Base-by-base conservation (phyloP, 2,113 vertebrate species). In the Cettia cetti region DNA sequence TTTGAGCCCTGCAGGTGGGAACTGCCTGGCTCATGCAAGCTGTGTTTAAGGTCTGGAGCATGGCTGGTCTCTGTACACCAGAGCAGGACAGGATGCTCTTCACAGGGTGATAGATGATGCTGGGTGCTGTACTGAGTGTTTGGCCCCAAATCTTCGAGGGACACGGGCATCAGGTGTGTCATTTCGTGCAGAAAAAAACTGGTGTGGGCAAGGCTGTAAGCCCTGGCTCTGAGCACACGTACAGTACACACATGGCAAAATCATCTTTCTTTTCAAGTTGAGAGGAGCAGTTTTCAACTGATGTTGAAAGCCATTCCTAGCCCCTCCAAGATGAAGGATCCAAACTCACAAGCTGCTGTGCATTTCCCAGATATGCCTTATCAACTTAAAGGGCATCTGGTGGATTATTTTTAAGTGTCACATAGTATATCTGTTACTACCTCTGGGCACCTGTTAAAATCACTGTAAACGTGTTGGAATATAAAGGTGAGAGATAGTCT, bases 381-480 rank as follows among this genome's bases (percentile, higher is more conserved):
- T 35, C 78, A 76, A 35, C 50, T 47, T 56, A 40, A 54, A 85
- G 72, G 83, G n/a, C 59, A 66, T 53, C 68, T 54, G 66, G 21
- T 52, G 59, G 66, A 28, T 88, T 72, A 47, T 59, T 75, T 78
- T 60, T n/a, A 79, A 71, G 42, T 28, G 31, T 69, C 35, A 13
- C 0, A 0, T 40, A 69, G 27, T 13, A 33, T 74, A 59, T 50
- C 53, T 80, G 39, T 79, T 71, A 10, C 39, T 92, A 39, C 40
- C 18, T 24, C 17, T 87, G 50, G 35, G 72, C 75, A 76, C 49
- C n/a, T 27, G 49, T 89, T 87, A 79, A 88, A 76, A 65, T 72
- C n/a, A 6, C 45, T 0, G 0, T 72, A 69, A 40, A 39, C 11
- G 1, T 19, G 28, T 50, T 1, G 1, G 18, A 54, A 61, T 80